These are phyloP conservation scores for Pogonognathellus flavescens DNA, from an alignment of 1,140 invertebrate genomes.

Conservation along the genomic window DNA sequence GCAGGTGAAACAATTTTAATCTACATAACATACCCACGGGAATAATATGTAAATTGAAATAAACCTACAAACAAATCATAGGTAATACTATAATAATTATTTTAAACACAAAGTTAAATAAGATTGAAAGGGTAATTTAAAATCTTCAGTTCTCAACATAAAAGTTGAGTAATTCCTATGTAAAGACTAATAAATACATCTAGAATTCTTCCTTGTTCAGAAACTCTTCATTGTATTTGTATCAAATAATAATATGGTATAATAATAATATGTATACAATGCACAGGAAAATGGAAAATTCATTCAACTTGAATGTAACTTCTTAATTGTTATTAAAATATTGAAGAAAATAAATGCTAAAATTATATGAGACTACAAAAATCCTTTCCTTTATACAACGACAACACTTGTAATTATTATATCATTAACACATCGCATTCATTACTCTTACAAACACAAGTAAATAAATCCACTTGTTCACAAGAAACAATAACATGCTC, in stretches of 20 bases:
- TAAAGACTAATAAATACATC: conserved; percentile 23
- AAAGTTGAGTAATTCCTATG: conserved; percentile 15
- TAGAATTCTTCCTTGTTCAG: conserved; percentile 17
- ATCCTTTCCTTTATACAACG: too few relatives aligned
- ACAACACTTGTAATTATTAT: too few relatives aligned
- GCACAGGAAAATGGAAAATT: too few relatives aligned
- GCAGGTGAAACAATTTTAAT: not conserved
- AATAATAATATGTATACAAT: conserved; percentile 7
- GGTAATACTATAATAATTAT: too few relatives aligned
- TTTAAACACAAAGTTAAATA: not conserved
- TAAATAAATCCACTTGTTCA: too few relatives aligned
- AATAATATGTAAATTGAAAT: too few relatives aligned
- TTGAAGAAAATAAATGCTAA: conserved; percentile 15
- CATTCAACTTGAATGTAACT: not conserved
- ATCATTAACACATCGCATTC: too few relatives aligned
- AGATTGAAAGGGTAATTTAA: conserved; percentile 9
- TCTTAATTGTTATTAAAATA: conserved; percentile 4
- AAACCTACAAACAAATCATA: too few relatives aligned
- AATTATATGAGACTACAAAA: not conserved
- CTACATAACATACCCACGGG: too few relatives aligned
- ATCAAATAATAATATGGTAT: not conserved
- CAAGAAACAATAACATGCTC: too few relatives aligned
- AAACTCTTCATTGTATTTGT: conserved; percentile 13
- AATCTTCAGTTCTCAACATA: conserved; percentile 1
- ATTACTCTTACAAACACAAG: too few relatives aligned